A percentile compares a stretch with the other conserved stretches of the same genome.
Evolutionary conservation across 2,113 vertebrate genomes (phyloP).

Genomic region (Calidris pugnax): DNA sequence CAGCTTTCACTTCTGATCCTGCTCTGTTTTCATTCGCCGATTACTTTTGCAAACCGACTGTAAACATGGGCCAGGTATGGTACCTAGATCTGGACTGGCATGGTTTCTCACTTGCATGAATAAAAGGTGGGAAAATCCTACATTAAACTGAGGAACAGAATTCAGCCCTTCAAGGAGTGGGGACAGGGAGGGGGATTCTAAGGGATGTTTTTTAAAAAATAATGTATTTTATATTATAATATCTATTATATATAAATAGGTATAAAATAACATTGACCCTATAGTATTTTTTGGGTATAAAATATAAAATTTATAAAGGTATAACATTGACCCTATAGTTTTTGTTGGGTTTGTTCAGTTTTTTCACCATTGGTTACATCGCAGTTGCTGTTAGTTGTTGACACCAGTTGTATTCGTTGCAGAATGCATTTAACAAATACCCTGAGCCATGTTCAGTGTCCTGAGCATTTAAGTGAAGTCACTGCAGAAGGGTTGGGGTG

Average conservation of each 20-base stretch:
- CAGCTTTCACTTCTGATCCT: constrained; percentile 93
- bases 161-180: background rate
- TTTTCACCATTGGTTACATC: background rate
- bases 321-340: background rate
- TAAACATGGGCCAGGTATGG: constrained; percentile 83
- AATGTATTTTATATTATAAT: too few species aligned
- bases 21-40: constrained; percentile 93
- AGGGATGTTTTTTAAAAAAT: background rate
- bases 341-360: background rate
- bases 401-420: background rate
- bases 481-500: background rate
- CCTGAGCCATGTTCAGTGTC: background rate
- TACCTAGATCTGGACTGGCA: background rate
- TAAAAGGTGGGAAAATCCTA: background rate
- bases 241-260: too few species aligned
- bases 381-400: background rate
- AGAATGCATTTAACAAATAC: background rate
- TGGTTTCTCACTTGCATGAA: background rate
- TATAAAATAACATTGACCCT: too few species aligned
- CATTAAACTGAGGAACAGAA: background rate
- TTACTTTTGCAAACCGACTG: constrained; percentile 91
- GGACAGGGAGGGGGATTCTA: background rate
- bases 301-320: too few species aligned
- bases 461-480: background rate
- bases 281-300: too few species aligned